Base-by-base conservation (phyloP, 2,888 invertebrate species). In the Parochlus steinenii region DNA sequence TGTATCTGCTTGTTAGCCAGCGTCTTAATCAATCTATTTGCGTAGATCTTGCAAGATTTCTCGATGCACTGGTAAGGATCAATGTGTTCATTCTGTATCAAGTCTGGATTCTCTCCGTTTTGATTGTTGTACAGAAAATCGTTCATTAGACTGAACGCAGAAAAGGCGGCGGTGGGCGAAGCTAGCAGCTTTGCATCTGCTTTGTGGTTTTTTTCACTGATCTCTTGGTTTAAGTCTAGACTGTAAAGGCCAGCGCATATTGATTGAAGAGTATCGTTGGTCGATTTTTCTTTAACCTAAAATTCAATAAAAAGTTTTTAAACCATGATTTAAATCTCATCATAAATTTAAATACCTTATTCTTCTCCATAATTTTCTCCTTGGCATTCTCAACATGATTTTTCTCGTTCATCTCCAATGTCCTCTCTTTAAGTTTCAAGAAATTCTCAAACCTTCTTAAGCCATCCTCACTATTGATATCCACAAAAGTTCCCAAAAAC, bases 401-500 rank as follows among this genome's bases (percentile, higher is more conserved):
- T 12, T 24, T 28, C 18, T 34, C 28, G 24, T 10, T 35, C 6
- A 19, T 10, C 16, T 29, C 26, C 15, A n/a, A n/a, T 15, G 20
- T 22, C 16, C 16, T 37, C 27, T 38, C 39, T 17, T 23, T 35
- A 10, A 2, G 43, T 33, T 24, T 34, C 16, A 93, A 60, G 58
- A 80, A 79, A 28, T 65, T 64, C 52, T 95, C 90, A 7, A 95
- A 55, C 26, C 72, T 61, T 1, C 57, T 48, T 6, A 93, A 62
- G 1, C 92, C 93, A 37, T 79, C 74, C 0, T 61, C 51, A 0
- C 77, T 69, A 0, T 76, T 58, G 5, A 95, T 63, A 55, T 95
- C 80, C 1, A 79, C 67, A 54, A 82, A 89, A 2, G 70, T 69
- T 45, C 79, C 76, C 10, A 93, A 60, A 53, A 93, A 93, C 5